Evolutionary conservation across 2,888 invertebrate species (phyloP), one percentile per base, ranked within the genome.

Genomic region (Alloscopus bannaensis): DNA sequence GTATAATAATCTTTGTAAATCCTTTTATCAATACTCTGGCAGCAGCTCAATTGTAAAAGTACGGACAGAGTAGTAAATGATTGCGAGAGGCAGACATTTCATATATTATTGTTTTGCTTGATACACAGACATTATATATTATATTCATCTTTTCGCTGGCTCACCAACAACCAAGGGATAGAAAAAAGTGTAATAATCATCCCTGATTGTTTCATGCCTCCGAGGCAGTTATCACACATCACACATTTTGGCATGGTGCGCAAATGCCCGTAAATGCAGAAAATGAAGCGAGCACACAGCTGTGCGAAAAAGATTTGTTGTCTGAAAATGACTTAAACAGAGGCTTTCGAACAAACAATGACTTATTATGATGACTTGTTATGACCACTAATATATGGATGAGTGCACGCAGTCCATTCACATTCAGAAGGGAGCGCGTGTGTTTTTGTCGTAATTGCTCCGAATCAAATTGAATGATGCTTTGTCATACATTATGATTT

Each of bases 171-270:
- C 28, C 28, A 28, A 6, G 3, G 55, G 24, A 28, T 57, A 26
- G 28, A 28, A 26, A 62, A 65, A 65, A 65, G 24, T 65, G 29
- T 22, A 65, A 65, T 65, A 65, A 65, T 65, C 65, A 65, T 45
- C 22, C 47, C 47, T 65, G 65, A 65, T 65, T 65, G 65, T 65
- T 65, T 47, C 20, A 65, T 65, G 65, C 65, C 65, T 47, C n/a
- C 18, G 11, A 65, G 65, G 62, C 42, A 62, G 22, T 42, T 42
- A 59, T 62, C 42, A 20, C 42, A n/a, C 6, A n/a, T 55, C 20
- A n/a, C 20, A n/a, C 20, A 59, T n/a, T 20, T 31, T 36, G 29
- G 59, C 59, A 31, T 13, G n/a, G 20, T 18, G 59, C 31, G 36
- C 13, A n/a, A 8, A 59, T 13, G 36, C 13, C n/a, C 59, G 36